Conservation (phyloP, 1,140 invertebrate genomes). For the Drosophila fuyamai region DNA sequence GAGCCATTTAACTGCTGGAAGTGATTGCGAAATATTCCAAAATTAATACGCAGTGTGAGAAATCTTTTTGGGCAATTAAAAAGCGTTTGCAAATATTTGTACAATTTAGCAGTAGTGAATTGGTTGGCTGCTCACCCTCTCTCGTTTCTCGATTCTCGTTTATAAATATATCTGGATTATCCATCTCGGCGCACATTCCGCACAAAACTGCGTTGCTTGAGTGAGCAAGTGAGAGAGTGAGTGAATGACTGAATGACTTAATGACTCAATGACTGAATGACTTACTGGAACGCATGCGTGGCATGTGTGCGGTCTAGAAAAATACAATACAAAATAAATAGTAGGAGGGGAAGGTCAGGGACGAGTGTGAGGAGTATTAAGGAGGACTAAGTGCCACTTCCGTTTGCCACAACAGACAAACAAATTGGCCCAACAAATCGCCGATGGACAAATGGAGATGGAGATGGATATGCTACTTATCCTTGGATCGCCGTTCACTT, state of each 20-base stretch:
- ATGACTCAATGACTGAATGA: constrained; percentile 21
- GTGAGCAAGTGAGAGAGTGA: constrained; percentile 2
- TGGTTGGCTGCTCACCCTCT: background rate
- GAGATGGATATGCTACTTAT: constrained; percentile 17
- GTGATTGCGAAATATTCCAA: constrained; percentile 12
- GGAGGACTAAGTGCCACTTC: constrained; percentile 42
- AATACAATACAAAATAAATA: background rate
- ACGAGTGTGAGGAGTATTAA: background rate
- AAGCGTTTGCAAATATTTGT: constrained; percentile 23
- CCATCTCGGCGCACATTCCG: constrained; percentile 20
- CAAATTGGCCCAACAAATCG: constrained; percentile 27
- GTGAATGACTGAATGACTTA: constrained; percentile 5
- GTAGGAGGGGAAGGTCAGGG: constrained; percentile 18
- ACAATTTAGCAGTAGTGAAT: constrained; percentile 6
- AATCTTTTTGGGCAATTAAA: constrained; percentile 31
- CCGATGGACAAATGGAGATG: constrained; percentile 27
- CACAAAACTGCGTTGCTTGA: constrained; percentile 25
- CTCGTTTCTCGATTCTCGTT: background rate
- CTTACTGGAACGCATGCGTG: constrained; percentile 34
- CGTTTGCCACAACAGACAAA: constrained; percentile 44
- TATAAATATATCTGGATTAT: constrained; percentile 47
- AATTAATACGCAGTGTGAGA: background rate
- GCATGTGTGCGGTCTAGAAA: constrained; percentile 41
- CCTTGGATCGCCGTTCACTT: constrained; percentile 22
- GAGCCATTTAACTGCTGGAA: constrained; percentile 11